Evolutionary conservation across 2,888 invertebrate genomes (phyloP), one percentile per base, ranked within the genome.

Genomic region (Uropetala carovei): DNA sequence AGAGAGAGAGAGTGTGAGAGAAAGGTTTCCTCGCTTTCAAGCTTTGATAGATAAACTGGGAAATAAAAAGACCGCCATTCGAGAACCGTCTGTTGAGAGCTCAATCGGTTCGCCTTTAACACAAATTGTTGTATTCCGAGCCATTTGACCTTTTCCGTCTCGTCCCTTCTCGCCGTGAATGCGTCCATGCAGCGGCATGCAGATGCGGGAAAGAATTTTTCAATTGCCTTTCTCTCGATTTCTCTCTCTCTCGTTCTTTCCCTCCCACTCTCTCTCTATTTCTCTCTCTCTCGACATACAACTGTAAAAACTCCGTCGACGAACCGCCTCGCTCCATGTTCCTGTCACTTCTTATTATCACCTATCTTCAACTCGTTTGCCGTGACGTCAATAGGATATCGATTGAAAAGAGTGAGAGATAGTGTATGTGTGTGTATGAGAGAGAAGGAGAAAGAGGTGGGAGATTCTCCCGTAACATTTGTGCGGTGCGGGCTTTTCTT

Each of bases 261-360:
- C 18, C 18, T 68, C 68, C 9, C 9, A 0, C n/a, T 11, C 18
- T 18, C 0, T 7, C 64, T 16, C 64, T n/a, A n/a, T n/a, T n/a
- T 14, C 8, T 16, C 7, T 64, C 16, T 22, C 68, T 75, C 14
- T 27, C 75, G 75, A 27, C 27, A 27, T 75, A 75, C 22, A 75
- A 27, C 75, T 27, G 75, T 75, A 27, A 75, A n/a, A 27, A 75
- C 5, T 75, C 75, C 75, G 75, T 22, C 22, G 75, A 75, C 75
- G 75, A 75, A 27, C 75, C 75, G 75, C 68, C 68, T n/a, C 68
- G 16, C 43, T 43, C 75, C 27, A 27, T 75, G 75, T 75, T 75
- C 18, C 75, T 75, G 75, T 75, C 75, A 27, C 75, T 75, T 75
- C 75, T 75, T 75, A 75, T 75, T 75, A 75, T 75, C 75, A 68